Conservation (phyloP, 2,797 vertebrate species). For the Tauraco hartlaubi region DNA sequence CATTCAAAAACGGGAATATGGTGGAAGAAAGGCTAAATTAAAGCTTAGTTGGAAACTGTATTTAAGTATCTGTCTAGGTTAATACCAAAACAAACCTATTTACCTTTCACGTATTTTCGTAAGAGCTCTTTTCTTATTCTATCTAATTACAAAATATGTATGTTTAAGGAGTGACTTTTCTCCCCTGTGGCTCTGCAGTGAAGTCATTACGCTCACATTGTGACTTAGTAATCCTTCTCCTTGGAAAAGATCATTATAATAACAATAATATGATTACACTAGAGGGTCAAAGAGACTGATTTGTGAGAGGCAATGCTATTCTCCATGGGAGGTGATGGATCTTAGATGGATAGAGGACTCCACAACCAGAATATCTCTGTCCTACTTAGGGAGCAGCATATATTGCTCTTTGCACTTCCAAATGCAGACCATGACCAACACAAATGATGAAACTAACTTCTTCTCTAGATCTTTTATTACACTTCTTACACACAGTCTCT, state of each 20-base stretch:
- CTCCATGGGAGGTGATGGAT: slow-evolving; percentile 59
- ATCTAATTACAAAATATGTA: slow-evolving; percentile 61
- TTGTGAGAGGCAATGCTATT: slow-evolving; percentile 30
- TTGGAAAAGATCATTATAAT: slow-evolving; percentile 63
- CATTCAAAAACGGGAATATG: background rate
- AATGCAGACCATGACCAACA: background rate
- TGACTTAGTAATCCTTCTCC: slow-evolving; percentile 69
- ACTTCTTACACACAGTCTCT: background rate
- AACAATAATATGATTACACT: slow-evolving; percentile 68
- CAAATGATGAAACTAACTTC: background rate
- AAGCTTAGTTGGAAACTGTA: slow-evolving; percentile 29
- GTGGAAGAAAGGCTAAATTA: slow-evolving; percentile 49
- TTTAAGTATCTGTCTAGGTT: slow-evolving; percentile 48
- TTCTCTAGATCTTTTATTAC: background rate
- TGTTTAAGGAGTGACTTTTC: slow-evolving; percentile 61
- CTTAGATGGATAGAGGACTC: slow-evolving; percentile 29
- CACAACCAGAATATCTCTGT: slow-evolving; percentile 18
- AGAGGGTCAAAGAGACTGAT: slow-evolving; percentile 68
- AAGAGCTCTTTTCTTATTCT: slow-evolving; percentile 43
- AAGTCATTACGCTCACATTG: slow-evolving; percentile 67
- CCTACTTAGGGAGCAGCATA: slow-evolving; percentile 5
- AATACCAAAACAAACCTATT: slow-evolving; percentile 67
- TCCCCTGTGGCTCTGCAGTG: slow-evolving; percentile 2
- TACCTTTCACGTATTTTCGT: slow-evolving; percentile 28
- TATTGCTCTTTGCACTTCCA: background rate